Conservation (phyloP, 2,113 vertebrate species). For the Oreamnos americanus region DNA sequence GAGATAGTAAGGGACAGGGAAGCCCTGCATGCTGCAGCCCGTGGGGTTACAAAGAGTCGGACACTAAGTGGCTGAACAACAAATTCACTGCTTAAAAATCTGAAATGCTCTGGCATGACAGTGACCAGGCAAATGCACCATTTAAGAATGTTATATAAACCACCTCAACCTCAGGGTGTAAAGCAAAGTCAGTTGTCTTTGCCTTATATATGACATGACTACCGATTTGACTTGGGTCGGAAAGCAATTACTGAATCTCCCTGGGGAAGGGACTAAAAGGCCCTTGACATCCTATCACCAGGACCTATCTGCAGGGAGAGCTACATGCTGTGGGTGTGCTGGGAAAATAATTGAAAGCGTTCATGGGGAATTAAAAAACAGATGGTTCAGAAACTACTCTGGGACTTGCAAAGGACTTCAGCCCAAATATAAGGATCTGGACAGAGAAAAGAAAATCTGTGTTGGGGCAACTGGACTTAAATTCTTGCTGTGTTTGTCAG, state of each 20-base stretch:
- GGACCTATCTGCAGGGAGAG: neutral
- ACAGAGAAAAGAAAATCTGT: neutral
- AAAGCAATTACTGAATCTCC: conserved; percentile 8
- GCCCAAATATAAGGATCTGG: neutral
- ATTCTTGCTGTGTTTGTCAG: conserved; percentile 14
- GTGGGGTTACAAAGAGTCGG: neutral
- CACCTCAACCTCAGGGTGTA: neutral
- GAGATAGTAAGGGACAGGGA: neutral
- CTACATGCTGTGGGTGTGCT: neutral
- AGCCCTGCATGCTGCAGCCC: neutral
- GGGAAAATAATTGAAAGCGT: conserved; percentile 14
- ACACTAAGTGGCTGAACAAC: neutral
- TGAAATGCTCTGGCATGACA: neutral
- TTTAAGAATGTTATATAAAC: neutral
- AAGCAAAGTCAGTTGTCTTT: neutral
- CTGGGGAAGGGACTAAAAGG: neutral
- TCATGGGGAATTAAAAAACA: neutral
- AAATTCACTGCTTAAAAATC: neutral
- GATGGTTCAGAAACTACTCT: neutral
- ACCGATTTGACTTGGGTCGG: neutral
- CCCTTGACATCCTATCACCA: neutral
- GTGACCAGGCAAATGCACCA: neutral
- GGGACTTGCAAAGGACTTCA: neutral
- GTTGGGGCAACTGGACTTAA: conserved; percentile 29
- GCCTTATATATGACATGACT: neutral